These are phyloP conservation scores for Tragelaphus buxtoni DNA, from an alignment of 2,113 vertebrate genomes.

Conservation along the genomic window DNA sequence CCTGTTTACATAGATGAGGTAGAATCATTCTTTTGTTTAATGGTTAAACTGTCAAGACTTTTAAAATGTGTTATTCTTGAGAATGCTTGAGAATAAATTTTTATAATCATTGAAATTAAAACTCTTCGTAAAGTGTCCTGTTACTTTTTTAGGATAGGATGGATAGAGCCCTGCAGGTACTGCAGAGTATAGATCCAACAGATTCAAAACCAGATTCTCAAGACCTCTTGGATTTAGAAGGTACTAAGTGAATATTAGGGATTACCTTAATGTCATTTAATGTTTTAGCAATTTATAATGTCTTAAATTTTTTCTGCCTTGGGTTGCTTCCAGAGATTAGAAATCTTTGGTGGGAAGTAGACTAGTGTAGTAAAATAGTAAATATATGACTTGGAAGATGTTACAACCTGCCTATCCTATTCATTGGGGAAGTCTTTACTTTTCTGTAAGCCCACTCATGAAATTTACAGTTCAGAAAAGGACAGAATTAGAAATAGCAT, in stretches of 20 bases:
- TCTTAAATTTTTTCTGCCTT: not conserved
- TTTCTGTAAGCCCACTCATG: not conserved
- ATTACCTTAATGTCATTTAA: not conserved
- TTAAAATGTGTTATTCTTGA: conserved; percentile 35
- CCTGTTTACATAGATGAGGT: conserved; percentile 97
- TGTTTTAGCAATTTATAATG: conserved; percentile 18
- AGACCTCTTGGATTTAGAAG: conserved; percentile 93
- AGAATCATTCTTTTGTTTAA: conserved; percentile 58
- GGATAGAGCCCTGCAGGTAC: conserved; percentile 90
- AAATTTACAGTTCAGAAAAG: not conserved
- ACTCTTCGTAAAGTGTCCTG: not conserved
- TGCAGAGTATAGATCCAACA: conserved; percentile 94
- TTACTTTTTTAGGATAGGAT: conserved; percentile 88
- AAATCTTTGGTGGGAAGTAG: not conserved
- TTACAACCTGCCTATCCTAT: not conserved
- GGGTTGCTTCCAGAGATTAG: conserved; percentile 19
- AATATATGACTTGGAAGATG: not conserved
- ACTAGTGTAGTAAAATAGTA: not conserved
- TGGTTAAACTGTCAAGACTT: conserved; percentile 34
- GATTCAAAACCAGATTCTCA: conserved; percentile 87
- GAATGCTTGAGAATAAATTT: conserved; percentile 29
- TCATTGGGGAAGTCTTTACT: not conserved
- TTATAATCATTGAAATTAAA: conserved; percentile 1
- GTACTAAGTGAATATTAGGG: conserved; percentile 76
- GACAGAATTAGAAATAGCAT: conserved; percentile 25